Percentiles rank a stretch among this genome's conserved stretches.
Evolutionary conservation across 2,113 vertebrate species (phyloP).

Genomic region (Pampusana beccarii): DNA sequence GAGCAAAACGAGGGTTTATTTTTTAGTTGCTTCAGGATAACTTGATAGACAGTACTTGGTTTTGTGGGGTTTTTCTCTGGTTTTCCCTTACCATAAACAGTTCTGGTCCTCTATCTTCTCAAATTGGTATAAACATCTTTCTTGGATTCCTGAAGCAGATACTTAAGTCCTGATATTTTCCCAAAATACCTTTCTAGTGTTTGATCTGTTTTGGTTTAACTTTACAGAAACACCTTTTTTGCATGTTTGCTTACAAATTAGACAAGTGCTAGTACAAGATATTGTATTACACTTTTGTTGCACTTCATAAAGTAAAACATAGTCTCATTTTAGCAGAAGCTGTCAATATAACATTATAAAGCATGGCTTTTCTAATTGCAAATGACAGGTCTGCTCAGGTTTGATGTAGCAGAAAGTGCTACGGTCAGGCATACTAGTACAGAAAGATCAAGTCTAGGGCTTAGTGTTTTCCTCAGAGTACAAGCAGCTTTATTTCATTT

Average conservation of each 20-base stretch:
- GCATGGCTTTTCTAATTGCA: constrained; percentile 40
- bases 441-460: background rate
- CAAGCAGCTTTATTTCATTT: constrained; percentile 28
- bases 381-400: background rate
- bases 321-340: constrained; percentile 44
- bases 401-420: constrained; percentile 19
- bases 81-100: background rate
- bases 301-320: constrained; percentile 51
- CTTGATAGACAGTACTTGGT: background rate
- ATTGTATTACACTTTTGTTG: constrained; percentile 58
- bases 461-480: background rate
- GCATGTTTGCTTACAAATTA: constrained; percentile 43
- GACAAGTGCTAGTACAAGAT: constrained; percentile 40
- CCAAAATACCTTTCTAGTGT: background rate
- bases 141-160: background rate
- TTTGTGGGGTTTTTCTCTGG: background rate
- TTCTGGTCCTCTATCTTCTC: background rate
- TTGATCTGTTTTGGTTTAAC: constrained; percentile 26
- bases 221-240: constrained; percentile 62
- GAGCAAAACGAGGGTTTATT: background rate
- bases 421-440: constrained; percentile 40
- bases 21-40: background rate
- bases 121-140: background rate
- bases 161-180: background rate
- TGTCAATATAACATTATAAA: constrained; percentile 52